Evolutionary conservation across 1,140 invertebrate genomes (phyloP).

Genomic region (Drosophila bifasciata): DNA sequence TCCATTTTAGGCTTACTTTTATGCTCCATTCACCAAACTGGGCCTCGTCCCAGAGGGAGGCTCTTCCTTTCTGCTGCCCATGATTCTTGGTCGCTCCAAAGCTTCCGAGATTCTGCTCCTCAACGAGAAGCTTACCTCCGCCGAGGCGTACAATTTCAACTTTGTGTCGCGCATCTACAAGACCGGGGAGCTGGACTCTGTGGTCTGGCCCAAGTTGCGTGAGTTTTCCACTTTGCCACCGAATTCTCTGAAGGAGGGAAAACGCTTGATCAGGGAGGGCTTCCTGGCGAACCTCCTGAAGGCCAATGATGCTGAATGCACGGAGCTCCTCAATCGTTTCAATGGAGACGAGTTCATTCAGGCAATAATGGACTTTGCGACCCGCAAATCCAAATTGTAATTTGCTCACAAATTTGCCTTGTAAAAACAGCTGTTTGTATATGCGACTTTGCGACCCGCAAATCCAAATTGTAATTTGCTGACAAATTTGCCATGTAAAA

Average conservation of each 20-base stretch:
- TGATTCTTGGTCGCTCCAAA: conserved; percentile 90
- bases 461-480: conserved; percentile 56
- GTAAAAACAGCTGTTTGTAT: conserved; percentile 5
- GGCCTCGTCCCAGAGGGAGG: conserved; percentile 94
- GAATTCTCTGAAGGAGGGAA: conserved; percentile 57
- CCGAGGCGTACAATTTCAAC: conserved; percentile 90
- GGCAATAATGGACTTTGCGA: conserved; percentile 61
- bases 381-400: conserved; percentile 68
- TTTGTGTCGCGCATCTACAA: conserved; percentile 84
- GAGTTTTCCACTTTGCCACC: conserved; percentile 62
- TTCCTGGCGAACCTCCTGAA: conserved; percentile 41
- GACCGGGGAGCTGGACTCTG: conserved; percentile 41
- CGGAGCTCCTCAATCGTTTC: conserved; percentile 46
- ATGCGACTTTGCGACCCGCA: conserved; percentile 63
- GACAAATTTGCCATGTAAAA: background rate
- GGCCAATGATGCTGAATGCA: conserved; percentile 54
- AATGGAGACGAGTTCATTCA: conserved; percentile 58
- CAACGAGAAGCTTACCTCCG: conserved; percentile 91
- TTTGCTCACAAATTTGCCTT: background rate
- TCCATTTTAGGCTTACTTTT: conserved; percentile 90
- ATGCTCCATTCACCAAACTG: conserved; percentile 93
- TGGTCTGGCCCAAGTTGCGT: conserved; percentile 68
- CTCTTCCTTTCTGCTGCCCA: conserved; percentile 93
- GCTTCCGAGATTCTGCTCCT: conserved; percentile 93
- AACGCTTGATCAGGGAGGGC: conserved; percentile 49